Conservation (phyloP, 2,113 vertebrate species). For the Ceuthmochares aereus region DNA sequence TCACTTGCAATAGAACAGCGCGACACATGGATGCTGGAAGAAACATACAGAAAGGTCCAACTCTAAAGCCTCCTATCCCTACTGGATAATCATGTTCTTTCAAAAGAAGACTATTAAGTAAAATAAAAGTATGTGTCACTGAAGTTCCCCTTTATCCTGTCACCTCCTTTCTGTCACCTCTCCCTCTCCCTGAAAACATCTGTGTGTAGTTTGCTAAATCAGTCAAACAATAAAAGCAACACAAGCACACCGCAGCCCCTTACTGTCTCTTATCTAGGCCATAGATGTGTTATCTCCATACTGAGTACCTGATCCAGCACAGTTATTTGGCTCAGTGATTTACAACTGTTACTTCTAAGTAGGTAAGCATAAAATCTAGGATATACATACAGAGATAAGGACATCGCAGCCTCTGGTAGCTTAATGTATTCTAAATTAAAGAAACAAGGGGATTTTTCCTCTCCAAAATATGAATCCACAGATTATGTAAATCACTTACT, state of each 20-base stretch:
- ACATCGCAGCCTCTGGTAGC: background rate
- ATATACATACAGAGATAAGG: background rate
- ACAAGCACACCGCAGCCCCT: background rate
- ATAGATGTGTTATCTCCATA: background rate
- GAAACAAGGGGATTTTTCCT: background rate
- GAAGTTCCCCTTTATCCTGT: background rate
- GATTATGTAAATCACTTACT: background rate
- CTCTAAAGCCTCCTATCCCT: background rate
- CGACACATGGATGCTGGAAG: background rate
- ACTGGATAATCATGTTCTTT: background rate
- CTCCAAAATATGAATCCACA: background rate
- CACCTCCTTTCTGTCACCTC: background rate
- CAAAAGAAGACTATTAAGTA: background rate
- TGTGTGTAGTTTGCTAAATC: background rate
- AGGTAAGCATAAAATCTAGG: background rate
- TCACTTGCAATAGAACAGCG: background rate
- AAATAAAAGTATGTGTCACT: background rate
- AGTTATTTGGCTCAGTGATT: background rate
- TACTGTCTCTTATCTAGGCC: accelerated
- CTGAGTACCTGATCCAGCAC: background rate
- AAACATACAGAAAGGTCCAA: accelerated
- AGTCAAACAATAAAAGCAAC: background rate
- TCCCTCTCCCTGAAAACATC: background rate
- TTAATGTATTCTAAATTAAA: background rate
- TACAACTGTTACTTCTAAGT: background rate